Base-by-base conservation (phyloP, 2,797 vertebrate species). In the Helicolenus hilgendorfi region DNA sequence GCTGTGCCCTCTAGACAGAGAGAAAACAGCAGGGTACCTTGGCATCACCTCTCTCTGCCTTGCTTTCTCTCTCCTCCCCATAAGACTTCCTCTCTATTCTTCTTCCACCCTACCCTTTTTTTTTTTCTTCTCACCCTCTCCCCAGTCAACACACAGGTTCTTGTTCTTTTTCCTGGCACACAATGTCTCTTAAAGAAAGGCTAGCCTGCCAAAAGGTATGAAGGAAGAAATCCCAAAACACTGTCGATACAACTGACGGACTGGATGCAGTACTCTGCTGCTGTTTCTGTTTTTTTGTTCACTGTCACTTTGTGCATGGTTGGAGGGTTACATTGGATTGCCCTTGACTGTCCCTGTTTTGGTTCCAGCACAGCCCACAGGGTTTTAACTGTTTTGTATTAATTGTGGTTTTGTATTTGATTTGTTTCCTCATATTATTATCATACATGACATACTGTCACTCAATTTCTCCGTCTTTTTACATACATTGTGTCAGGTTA, bases 11-110 rank as follows among this genome's bases (percentile, higher is more conserved):
- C 33, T 11, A 86, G 92, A 83, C 83, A 89, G 68, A 83, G 35
- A 77, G 64, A 84, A 84, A 87, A 70, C 93, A 88, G 87, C 88
- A 85, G 92, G 88, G 35, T 85, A 92, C 59, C 69, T 90, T 91
- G 79, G 87, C 79, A 89, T 80, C 81, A 81, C 85, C 80, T 89
- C 58, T 65, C 72, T 81, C 85, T 49, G 45, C 62, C 38, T 60
- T 60, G 72, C 79, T 69, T 71, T 82, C 80, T 31, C 58, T 71
- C 26, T 72, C 36, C 60, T 82, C 41, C 83, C 70, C 81, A 35
- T 33, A 80, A 84, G 79, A 89, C 72, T 87, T 89, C 79, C 56
- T 73, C 80, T 68, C 63, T 77, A 26, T 62, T 88, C 67, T 63
- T 73, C 67, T 63, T 76, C 77, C 78, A 70, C 68, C 38, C 36